Percentiles rank a stretch among this genome's conserved stretches.
These are phyloP conservation scores for Varanus salvator DNA, from an alignment of 2,113 vertebrate genomes.

Conservation along the genomic window DNA sequence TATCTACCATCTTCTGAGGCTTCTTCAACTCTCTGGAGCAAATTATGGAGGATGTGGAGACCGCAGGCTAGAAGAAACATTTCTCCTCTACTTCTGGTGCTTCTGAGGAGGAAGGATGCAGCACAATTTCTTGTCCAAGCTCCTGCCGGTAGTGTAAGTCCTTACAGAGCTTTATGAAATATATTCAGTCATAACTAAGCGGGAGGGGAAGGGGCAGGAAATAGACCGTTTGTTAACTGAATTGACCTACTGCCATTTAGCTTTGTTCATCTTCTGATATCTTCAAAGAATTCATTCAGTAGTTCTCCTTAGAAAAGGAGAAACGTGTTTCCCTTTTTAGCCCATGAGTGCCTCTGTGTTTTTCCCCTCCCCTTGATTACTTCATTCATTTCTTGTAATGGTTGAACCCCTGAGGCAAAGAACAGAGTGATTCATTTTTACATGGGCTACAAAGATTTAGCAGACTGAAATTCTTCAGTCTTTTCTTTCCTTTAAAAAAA, in stretches of 20 bases:
- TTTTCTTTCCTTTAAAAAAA: conserved; percentile 6
- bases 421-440: conserved; percentile 70
- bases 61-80: too few relatives aligned
- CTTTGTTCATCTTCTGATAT: conserved; percentile 65
- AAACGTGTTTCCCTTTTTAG: conserved; percentile 54
- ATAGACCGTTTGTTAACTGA: conserved; percentile 35
- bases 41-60: too few relatives aligned
- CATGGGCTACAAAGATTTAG: conserved; percentile 69
- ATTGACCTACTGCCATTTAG: conserved; percentile 67
- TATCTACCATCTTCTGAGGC: too few relatives aligned
- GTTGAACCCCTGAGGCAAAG: conserved; percentile 64
- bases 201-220: conserved; percentile 55
- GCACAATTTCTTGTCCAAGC: neutral
- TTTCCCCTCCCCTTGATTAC: conserved; percentile 60
- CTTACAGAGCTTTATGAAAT: conserved; percentile 48
- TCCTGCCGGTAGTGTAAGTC: conserved; percentile 21
- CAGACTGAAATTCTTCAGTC: conserved; percentile 64
- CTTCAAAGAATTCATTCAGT: conserved; percentile 68
- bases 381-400: conserved; percentile 74
- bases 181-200: conserved; percentile 49
- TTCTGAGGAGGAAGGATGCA: neutral
- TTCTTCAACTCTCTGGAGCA: too few relatives aligned
- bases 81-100: too few relatives aligned
- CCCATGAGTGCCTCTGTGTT: neutral
- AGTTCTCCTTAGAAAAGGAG: conserved; percentile 68